Evolutionary conservation across 1,140 invertebrate species (phyloP).

Genomic region (Matsumurasca onukii): DNA sequence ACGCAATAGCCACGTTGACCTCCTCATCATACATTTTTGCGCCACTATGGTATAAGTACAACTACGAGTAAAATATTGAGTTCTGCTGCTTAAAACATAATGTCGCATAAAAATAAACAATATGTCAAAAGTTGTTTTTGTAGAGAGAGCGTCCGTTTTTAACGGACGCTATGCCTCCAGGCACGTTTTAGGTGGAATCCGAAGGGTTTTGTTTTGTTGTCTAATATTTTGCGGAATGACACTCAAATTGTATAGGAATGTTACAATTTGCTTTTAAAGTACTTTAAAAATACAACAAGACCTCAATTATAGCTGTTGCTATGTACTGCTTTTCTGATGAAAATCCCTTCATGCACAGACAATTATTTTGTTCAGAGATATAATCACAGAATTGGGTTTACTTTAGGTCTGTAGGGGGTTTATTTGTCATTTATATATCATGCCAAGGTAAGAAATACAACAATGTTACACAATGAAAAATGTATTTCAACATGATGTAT

Average conservation of each 20-base stretch:
- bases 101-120: no score
- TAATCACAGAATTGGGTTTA: neutral
- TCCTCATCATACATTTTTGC: no score
- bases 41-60: no score
- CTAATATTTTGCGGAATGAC: neutral
- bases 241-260: neutral
- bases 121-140: no score
- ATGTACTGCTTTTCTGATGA: neutral
- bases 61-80: no score
- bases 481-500: neutral
- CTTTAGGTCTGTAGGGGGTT: neutral
- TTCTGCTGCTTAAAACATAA: no score
- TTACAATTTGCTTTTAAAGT: neutral
- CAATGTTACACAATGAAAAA: neutral
- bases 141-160: slow-evolving; percentile 1
- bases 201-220: neutral
- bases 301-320: neutral
- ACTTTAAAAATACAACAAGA: neutral
- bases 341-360: neutral
- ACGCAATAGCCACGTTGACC: no score
- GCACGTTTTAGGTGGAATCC: neutral
- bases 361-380: neutral
- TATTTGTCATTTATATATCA: neutral
- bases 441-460: neutral
- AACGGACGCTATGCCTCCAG: neutral